Base-by-base conservation (phyloP, 2,797 vertebrate species). In the Acropternis orthonyx region DNA sequence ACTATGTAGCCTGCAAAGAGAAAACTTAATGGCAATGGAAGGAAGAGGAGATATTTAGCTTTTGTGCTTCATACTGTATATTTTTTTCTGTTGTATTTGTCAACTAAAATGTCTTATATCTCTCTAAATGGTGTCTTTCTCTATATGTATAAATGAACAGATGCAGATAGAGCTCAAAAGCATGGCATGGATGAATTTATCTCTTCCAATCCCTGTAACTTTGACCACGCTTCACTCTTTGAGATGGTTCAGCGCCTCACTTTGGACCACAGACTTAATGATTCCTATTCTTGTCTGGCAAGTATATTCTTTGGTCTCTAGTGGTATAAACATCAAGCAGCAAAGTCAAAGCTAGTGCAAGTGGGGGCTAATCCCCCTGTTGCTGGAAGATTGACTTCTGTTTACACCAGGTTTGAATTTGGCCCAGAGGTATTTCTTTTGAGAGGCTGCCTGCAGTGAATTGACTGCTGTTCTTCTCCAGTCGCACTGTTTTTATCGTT, bases 171-270 rank as follows among this genome's bases (percentile, higher is more conserved):
- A 97, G 99, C 99, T 92, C 99, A 99, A 98, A 99, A 99, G 95
- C 99, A 99, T 88, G 99, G 99, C 97, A 99, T 99, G 99, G 99
- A 99, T 94, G 99, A 99, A 98, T 99, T 99, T 97, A 99, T 99
- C 97, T 99, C 99, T 81, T 99, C 99, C 94, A 99, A 99, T 97
- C 99, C 99, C 92, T 99, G 99, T 98, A 99, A 98, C 98, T 99
- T 99, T 96, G 98, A 99, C 98, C 99, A 99, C 88, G 98, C 98
- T 97, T 99, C 98, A 56, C 98, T 99, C 96, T 99, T 99, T 97
- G 99, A 99, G 98, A 98, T 98, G 97, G 98, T 99, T 86, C 99
- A 99, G 97, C 98, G 99, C 79, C 98, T 99, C 96, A 99, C 99
- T 91, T 98, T 99, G 98, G 99, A 99, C 97, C 99, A 99, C 98